Conservation (phyloP, 2,797 vertebrate genomes). For the Enteromius treurensis region DNA sequence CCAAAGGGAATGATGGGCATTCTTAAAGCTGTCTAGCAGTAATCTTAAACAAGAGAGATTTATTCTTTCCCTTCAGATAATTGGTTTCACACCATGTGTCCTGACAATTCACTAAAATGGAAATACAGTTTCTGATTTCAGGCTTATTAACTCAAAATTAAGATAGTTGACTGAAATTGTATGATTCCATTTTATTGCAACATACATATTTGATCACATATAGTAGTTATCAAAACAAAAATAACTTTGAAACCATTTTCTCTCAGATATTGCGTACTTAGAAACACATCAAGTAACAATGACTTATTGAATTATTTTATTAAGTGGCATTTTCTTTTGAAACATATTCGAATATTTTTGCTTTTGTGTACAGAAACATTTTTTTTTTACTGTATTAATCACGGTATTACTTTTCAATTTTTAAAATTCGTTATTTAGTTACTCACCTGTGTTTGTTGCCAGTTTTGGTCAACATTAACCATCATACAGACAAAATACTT, state of each 20-base stretch:
- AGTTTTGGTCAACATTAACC: background rate
- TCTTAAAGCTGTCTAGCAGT: conserved; percentile 27
- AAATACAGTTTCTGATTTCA: background rate
- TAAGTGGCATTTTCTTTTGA: background rate
- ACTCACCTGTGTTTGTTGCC: background rate
- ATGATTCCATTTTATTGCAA: background rate
- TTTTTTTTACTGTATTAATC: background rate
- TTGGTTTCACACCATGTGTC: background rate
- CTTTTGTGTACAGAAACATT: background rate
- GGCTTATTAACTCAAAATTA: background rate
- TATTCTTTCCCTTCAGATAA: conserved; percentile 14
- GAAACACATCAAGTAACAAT: background rate
- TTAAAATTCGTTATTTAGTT: background rate
- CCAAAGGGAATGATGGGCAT: conserved; percentile 46
- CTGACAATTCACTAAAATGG: background rate
- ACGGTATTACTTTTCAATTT: background rate
- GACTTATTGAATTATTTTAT: background rate
- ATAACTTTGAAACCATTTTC: background rate
- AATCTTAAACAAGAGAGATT: conserved; percentile 11
- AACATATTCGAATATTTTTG: background rate
- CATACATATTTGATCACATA: background rate
- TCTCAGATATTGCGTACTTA: background rate
- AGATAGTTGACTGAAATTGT: background rate
- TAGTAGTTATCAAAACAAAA: no score
- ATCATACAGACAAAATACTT: background rate